Percentiles rank a stretch among this genome's conserved stretches.
Evolutionary conservation across 2,797 vertebrate genomes (phyloP).

Genomic region (Falco peregrinus): DNA sequence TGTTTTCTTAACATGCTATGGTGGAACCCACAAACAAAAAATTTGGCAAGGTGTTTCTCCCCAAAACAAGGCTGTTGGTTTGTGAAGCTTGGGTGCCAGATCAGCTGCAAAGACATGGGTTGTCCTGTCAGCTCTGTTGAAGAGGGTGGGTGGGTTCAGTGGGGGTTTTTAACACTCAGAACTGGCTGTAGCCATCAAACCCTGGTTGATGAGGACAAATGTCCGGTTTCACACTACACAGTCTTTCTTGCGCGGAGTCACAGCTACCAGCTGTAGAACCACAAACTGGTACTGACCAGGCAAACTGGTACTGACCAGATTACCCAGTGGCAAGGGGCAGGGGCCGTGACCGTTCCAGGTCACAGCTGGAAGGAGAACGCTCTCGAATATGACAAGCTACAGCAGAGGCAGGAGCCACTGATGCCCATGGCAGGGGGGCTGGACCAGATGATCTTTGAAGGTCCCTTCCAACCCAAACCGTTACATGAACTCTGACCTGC

Average conservation of each 20-base stretch:
- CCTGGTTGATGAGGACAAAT: neutral
- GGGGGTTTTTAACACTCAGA: neutral
- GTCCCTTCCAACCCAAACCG: neutral
- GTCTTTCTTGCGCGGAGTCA: accelerated
- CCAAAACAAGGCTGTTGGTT: neutral
- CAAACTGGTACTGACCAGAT: neutral
- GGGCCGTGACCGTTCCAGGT: accelerated
- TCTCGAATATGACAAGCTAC: neutral
- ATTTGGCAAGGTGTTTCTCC: neutral
- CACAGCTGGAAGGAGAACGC: neutral
- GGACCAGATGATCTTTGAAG: neutral
- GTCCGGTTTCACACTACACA: neutral
- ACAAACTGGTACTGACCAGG: neutral
- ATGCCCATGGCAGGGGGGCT: accelerated
- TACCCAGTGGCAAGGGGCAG: neutral
- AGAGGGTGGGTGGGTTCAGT: neutral
- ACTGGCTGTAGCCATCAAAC: neutral
- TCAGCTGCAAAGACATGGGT: neutral
- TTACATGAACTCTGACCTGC: neutral
- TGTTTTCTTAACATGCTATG: neutral
- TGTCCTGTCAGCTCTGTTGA: neutral
- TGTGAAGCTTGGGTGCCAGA: neutral
- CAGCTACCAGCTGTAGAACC: neutral
- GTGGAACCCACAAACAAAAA: neutral
- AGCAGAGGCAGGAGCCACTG: neutral